These are phyloP conservation scores for Pygoscelis antarcticus DNA, from an alignment of 2,113 vertebrate genomes.

Conservation along the genomic window DNA sequence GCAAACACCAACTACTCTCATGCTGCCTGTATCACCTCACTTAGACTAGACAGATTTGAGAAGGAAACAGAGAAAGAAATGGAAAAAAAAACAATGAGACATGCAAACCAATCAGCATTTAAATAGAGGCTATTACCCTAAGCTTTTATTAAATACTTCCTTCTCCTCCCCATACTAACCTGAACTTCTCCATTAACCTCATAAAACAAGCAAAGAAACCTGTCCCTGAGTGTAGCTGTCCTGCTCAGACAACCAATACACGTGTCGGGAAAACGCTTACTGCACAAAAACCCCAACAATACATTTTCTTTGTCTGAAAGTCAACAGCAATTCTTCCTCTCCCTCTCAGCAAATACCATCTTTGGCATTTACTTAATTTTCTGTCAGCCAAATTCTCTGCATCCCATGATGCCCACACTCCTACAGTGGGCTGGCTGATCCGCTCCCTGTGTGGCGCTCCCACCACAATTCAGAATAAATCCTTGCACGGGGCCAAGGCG, in stretches of 20 bases:
- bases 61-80: not conserved
- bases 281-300: not conserved
- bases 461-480: not conserved
- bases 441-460: not conserved
- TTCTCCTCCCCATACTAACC: not conserved
- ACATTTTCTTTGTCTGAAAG: not conserved
- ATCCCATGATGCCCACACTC: not conserved
- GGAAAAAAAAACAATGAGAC: not conserved
- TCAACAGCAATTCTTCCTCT: not conserved
- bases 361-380: not conserved
- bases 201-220: not conserved
- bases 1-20: not conserved
- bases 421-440: not conserved
- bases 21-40: not conserved
- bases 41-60: not conserved
- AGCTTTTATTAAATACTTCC: not conserved
- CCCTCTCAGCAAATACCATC: not conserved
- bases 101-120: not conserved
- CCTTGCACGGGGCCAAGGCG: fast-evolving
- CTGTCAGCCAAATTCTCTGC: not conserved
- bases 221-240: not conserved
- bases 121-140: not conserved
- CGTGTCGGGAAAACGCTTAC: fast-evolving
- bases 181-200: not conserved
- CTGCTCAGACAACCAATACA: not conserved